Evolutionary conservation across 2,113 vertebrate species (phyloP), one percentile per base, ranked within the genome.

Genomic region (Bostrychus sinensis): DNA sequence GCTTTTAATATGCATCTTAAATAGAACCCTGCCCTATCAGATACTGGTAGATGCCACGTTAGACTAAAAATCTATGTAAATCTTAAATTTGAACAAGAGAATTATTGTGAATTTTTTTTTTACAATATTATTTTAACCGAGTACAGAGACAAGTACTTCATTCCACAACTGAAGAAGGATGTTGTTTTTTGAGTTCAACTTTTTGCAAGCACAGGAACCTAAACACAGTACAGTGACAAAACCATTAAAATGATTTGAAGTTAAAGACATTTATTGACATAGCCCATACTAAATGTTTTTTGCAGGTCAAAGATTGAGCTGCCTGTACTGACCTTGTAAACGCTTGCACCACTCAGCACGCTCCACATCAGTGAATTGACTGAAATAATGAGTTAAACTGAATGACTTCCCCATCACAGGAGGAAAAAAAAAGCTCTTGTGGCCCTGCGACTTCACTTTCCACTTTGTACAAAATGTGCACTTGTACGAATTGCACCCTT

Each of bases 401-500:
- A 77, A 39, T 56, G n/a, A 64, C 63, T 64, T 69, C 16, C 48
- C 16, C 45, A 43, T 77, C 62, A 56, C 23, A 39, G 43, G 41
- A 48, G 20, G n/a, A n/a, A 32, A 32, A 16, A 51, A 37, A 54
- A 69, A 58, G 46, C 45, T n/a, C 71, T 22, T 23, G 14, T 5
- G 42, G 46, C 56, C 42, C 61, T 45, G 8, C 42, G 53, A 57
- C 62, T 77, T 70, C 5, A 1, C 36, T 46, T 46, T 66, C 42
- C 48, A 61, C 23, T 68, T 61, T 54, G 19, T 57, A 56, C 43
- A 79, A 56, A 59, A 71, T 69, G 64, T 48, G 45, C 68, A 51
- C 65, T 85, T 45, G 45, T 74, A 81, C 79, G 84, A 80, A 78
- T 78, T 80, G 66, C 39, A 42, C 70, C 67, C 66, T 65, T 70